Base-by-base conservation (phyloP, 2,888 invertebrate genomes). In the Drosophila paranaensis region DNA sequence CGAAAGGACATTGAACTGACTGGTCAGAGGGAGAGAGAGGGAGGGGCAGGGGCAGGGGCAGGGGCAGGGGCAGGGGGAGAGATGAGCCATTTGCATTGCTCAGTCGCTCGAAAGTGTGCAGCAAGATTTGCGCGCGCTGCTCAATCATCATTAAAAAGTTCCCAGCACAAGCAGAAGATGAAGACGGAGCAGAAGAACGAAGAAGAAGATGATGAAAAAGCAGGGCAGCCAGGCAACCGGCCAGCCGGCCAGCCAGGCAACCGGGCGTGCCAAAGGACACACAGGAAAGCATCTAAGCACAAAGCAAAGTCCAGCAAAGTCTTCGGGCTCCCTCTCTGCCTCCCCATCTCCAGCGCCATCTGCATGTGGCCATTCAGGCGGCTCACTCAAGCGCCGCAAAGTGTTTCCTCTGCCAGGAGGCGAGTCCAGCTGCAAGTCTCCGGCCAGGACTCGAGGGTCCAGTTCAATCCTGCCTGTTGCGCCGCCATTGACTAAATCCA, bases 71-170 rank as follows among this genome's bases (percentile, higher is more conserved):
- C 6, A 10, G 50, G 2, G 51, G 6, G 13, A 16, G 35, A 13
- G 51, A 13, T 68, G 64, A 30, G 60, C 57, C 62, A 68, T 70
- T 72, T 85, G 77, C 82, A 82, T 70, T 60, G 73, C 60, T 54
- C 65, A 51, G 51, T 62, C 68, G 67, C 61, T 60, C n/a, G 53
- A 70, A 74, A 88, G 86, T 74, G 75, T 88, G 86, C 87, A 86
- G 74, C 88, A 80, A 75, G 81, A 82, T 77, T 71, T 75, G 77
- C 70, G 68, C 77, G 66, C 75, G 66, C 77, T 78, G 83, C 87
- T 84, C 83, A 84, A 86, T 88, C 89, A 84, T 88, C 86, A 84
- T 84, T 88, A 84, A 74, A 80, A 75, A 60, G 69, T 62, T 57
- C 58, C 56, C 45, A 62, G 53, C 16, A 40, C 37, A 35, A 10